These are phyloP conservation scores for Rhopalosiphum maidis DNA, from an alignment of 1,140 invertebrate species.

Conservation along the genomic window DNA sequence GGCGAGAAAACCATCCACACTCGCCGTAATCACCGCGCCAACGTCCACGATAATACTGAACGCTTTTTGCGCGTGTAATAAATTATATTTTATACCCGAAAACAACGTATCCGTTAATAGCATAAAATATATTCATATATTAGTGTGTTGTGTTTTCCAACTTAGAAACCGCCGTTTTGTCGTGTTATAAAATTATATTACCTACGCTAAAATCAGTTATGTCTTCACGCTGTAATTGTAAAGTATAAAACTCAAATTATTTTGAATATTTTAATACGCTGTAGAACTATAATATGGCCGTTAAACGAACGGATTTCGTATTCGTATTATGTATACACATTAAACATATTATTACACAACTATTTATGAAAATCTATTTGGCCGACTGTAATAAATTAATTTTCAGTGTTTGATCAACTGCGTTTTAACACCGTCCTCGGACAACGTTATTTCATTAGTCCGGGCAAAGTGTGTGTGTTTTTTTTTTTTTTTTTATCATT, in stretches of 20 bases:
- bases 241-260: background rate
- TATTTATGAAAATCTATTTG: background rate
- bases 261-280: background rate
- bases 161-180: background rate
- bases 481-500: background rate
- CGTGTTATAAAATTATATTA: background rate
- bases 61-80: background rate
- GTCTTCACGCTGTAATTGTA: background rate
- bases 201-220: background rate
- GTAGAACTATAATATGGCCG: background rate
- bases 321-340: too few relatives aligned
- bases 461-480: background rate
- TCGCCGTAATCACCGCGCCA: background rate
- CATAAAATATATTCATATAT: background rate
- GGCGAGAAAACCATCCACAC: background rate
- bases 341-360: background rate
- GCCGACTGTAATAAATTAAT: background rate
- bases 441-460: background rate
- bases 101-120: background rate
- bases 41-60: background rate
- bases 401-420: background rate
- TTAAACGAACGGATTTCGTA: background rate
- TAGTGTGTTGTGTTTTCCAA: background rate
- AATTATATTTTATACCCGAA: background rate
- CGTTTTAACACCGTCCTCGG: background rate